Conservation (phyloP, 2,888 invertebrate genomes). For the Cerastoderma edule region DNA sequence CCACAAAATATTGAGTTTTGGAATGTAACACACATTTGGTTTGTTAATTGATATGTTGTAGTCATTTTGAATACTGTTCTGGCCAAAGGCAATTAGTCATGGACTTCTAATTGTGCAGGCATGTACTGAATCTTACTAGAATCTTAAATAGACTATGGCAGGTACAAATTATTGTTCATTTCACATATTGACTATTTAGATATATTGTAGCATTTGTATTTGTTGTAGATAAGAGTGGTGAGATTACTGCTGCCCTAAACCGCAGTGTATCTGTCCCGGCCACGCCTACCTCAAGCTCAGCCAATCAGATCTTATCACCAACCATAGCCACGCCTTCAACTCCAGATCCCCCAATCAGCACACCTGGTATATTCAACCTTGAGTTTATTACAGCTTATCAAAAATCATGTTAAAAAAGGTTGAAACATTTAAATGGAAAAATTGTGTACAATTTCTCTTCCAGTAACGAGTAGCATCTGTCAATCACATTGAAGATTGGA, state of each 20-base stretch:
- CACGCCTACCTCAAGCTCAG: slow-evolving; percentile 33
- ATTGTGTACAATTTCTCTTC: neutral
- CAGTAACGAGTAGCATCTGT: too few species aligned
- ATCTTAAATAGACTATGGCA: too few species aligned
- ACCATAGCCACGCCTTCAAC: slow-evolving; percentile 43
- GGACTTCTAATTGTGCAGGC: too few species aligned
- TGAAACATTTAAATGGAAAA: too few species aligned
- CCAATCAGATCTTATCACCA: slow-evolving; percentile 41
- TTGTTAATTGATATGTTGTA: too few species aligned
- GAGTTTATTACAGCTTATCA: neutral
- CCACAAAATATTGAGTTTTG: too few species aligned
- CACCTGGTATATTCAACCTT: slow-evolving; percentile 25
- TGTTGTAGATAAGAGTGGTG: slow-evolving; percentile 58
- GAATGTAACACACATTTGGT: too few species aligned
- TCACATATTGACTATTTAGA: neutral
- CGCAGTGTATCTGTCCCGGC: slow-evolving; percentile 53
- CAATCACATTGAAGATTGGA: too few species aligned
- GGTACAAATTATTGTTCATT: too few species aligned
- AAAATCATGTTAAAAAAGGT: slow-evolving; percentile 1
- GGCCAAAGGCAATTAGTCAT: too few species aligned
- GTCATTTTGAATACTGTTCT: too few species aligned
- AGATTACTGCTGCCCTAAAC: slow-evolving; percentile 38
- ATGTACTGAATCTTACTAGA: too few species aligned
- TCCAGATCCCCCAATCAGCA: slow-evolving; percentile 45
- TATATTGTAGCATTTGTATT: neutral